Conservation (phyloP, 2,113 vertebrate genomes). For the Trinectes maculatus region DNA sequence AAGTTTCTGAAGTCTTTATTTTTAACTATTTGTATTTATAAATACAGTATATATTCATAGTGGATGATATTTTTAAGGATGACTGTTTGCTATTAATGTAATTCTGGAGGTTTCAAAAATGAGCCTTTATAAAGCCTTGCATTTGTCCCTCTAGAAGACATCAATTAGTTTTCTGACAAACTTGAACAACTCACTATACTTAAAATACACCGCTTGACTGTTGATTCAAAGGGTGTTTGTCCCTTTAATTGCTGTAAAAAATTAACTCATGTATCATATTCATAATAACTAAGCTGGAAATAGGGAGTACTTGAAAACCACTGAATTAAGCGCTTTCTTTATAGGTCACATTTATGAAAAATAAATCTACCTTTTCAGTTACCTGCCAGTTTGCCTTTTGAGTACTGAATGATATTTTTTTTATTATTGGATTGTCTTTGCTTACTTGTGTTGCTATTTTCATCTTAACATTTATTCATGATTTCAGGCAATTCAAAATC, state of each 20-base stretch:
- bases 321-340: slow-evolving; percentile 46
- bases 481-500: slow-evolving; percentile 28
- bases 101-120: slow-evolving; percentile 43
- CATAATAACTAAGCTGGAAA: slow-evolving; percentile 46
- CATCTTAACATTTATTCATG: slow-evolving; percentile 30
- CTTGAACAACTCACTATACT: slow-evolving; percentile 64
- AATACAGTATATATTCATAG: slow-evolving; percentile 47
- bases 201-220: slow-evolving; percentile 38
- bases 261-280: slow-evolving; percentile 35
- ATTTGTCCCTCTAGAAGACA: slow-evolving; percentile 45
- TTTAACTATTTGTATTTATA: slow-evolving; percentile 77
- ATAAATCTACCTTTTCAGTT: slow-evolving; percentile 31
- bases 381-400: slow-evolving; percentile 19
- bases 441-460: slow-evolving; percentile 20
- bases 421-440: slow-evolving; percentile 21
- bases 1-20: slow-evolving; percentile 62
- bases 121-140: slow-evolving; percentile 53
- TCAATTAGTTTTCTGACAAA: slow-evolving; percentile 45
- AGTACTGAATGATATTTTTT: slow-evolving; percentile 10
- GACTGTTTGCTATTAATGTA: slow-evolving; percentile 28
- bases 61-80: slow-evolving; percentile 65
- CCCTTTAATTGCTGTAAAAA: slow-evolving; percentile 63
- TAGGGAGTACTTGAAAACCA: slow-evolving; percentile 66
- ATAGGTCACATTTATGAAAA: slow-evolving; percentile 57
- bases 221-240: slow-evolving; percentile 29